Conservation (phyloP, 1,140 invertebrate genomes). For the Hyphantria cunea region DNA sequence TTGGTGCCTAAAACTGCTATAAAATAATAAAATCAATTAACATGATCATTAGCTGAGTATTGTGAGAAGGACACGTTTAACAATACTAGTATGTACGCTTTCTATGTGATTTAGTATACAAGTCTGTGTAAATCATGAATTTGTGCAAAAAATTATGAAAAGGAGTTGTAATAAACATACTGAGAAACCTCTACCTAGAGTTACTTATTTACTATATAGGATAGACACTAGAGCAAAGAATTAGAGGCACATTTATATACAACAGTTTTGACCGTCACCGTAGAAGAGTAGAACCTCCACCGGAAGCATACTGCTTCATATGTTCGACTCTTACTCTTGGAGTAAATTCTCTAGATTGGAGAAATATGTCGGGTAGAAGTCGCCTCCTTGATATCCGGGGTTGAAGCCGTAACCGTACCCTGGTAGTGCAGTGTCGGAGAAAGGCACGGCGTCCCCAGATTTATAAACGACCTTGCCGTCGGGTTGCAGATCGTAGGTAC, state of each 20-base stretch:
- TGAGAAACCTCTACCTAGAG: too few species aligned
- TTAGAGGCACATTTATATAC: slow-evolving; percentile 3
- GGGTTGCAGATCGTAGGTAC: slow-evolving; percentile 54
- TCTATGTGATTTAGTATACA: too few species aligned
- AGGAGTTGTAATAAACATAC: too few species aligned
- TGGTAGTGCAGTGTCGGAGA: slow-evolving; percentile 6
- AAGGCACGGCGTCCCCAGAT: slow-evolving; percentile 32
- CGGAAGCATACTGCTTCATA: slow-evolving; percentile 16
- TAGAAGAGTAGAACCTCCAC: slow-evolving; percentile 18
- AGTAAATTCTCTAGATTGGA: slow-evolving; percentile 58
- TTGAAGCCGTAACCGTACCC: slow-evolving; percentile 7
- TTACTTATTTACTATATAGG: too few species aligned
- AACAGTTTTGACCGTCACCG: slow-evolving; percentile 12
- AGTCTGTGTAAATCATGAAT: too few species aligned
- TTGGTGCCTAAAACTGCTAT: too few species aligned
- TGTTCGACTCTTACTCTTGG: slow-evolving; percentile 60
- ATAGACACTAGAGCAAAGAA: not conserved
- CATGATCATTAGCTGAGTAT: too few species aligned
- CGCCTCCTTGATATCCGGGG: slow-evolving; percentile 10
- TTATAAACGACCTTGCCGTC: slow-evolving; percentile 39
- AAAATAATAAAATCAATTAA: too few species aligned
- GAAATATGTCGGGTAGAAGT: slow-evolving; percentile 61
- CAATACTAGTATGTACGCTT: too few species aligned
- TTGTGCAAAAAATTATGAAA: too few species aligned
- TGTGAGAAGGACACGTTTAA: too few species aligned